A percentile compares a stretch with the other conserved stretches of the same genome.
Conservation (phyloP, 1,140 invertebrate species). For the Coelopa frigida region DNA sequence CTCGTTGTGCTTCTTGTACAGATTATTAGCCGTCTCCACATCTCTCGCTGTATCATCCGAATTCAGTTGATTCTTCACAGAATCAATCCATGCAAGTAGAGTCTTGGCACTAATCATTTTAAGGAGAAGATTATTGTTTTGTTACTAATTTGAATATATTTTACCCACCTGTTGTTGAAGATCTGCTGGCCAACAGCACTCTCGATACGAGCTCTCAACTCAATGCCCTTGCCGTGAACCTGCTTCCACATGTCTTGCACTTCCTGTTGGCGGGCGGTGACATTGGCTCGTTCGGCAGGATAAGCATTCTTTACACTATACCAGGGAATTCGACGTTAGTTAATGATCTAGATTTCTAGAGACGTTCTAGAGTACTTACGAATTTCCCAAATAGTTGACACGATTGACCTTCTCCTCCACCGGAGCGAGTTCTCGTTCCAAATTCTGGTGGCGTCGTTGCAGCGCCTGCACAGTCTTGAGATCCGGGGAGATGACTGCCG, state of each 20-base stretch:
- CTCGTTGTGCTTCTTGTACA: conserved; percentile 88
- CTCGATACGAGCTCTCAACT: conserved; percentile 73
- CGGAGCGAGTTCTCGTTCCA: conserved; percentile 83
- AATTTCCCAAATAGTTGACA: conserved; percentile 72
- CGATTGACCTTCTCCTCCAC: conserved; percentile 82
- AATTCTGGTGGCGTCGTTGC: conserved; percentile 80
- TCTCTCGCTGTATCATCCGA: conserved; percentile 77
- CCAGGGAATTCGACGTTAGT: background rate
- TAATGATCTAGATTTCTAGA: background rate
- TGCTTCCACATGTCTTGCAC: conserved; percentile 82
- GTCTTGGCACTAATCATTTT: conserved; percentile 66
- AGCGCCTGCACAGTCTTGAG: conserved; percentile 85
- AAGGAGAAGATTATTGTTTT: too few species aligned
- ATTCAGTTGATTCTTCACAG: conserved; percentile 72
- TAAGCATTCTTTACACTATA: conserved; percentile 79
- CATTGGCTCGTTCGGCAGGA: conserved; percentile 80
- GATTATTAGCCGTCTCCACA: conserved; percentile 81
- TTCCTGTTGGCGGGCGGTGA: conserved; percentile 76
- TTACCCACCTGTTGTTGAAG: conserved; percentile 62
- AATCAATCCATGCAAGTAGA: conserved; percentile 67
- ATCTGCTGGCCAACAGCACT: conserved; percentile 92
- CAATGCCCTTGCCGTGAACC: conserved; percentile 74
- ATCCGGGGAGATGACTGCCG: conserved; percentile 71
- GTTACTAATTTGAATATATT: background rate
- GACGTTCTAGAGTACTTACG: conserved; percentile 50